phyloP scores from a whole-genome alignment of 2,113 vertebrate species.

The Strix aluco region DNA sequence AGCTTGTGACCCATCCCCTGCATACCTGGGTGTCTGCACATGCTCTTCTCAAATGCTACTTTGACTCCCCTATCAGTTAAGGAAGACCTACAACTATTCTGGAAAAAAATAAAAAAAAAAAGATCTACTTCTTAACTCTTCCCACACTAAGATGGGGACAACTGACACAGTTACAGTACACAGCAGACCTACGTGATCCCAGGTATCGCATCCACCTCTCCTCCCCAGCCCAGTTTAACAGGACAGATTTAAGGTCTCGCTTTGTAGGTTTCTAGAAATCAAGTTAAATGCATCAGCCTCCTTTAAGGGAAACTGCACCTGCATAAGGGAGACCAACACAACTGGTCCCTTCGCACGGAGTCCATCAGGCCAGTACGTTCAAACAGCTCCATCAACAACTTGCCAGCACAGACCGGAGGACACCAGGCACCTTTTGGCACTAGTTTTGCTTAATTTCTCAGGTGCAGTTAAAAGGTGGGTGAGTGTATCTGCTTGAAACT shows the following conservation, averaged over 20 bases:
- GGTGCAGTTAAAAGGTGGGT: background rate
- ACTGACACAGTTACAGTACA: background rate
- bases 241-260: too few relatives aligned
- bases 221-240: background rate
- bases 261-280: too few relatives aligned
- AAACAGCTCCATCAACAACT: background rate
- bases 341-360: background rate
- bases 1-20: background rate
- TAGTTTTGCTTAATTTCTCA: background rate
- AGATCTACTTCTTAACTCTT: background rate
- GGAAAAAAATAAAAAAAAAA: too few relatives aligned
- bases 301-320: background rate
- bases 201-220: background rate
- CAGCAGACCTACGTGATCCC: background rate
- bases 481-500: background rate
- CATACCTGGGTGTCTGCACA: background rate
- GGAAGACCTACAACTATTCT: background rate
- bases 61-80: background rate
- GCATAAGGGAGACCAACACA: background rate
- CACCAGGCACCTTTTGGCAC: background rate
- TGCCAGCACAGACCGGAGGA: background rate
- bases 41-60: background rate
- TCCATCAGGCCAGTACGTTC: background rate
- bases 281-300: rapidly evolving
- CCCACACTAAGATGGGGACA: background rate